Conservation (phyloP, 2,888 invertebrate genomes). For the Anthophora plumipes region DNA sequence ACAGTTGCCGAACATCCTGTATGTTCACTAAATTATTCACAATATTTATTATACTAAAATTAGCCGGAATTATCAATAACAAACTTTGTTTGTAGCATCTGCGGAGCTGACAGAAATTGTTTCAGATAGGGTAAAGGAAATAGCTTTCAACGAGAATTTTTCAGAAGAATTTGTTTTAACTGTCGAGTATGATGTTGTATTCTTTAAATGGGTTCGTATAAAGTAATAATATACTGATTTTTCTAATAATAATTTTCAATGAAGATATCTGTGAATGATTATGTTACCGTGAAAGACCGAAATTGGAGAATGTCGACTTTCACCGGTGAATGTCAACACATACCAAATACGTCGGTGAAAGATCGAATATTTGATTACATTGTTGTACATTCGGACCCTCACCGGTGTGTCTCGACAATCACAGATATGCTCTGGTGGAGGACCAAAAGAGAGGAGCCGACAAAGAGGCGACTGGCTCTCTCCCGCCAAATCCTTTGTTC, state of each 20-base stretch:
- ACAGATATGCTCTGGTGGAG: too few relatives aligned
- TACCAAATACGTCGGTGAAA: too few relatives aligned
- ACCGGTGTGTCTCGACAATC: too few relatives aligned
- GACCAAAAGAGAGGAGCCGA: too few relatives aligned
- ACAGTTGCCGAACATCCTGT: background rate
- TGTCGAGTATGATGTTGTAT: slow-evolving; percentile 81
- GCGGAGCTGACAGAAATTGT: slow-evolving; percentile 60
- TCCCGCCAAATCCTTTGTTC: too few relatives aligned
- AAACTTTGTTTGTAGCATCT: slow-evolving; percentile 51
- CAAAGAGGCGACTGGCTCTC: too few relatives aligned
- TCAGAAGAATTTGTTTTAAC: slow-evolving; percentile 84
- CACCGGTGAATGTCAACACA: too few relatives aligned
- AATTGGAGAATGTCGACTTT: too few relatives aligned
- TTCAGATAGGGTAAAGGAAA: slow-evolving; percentile 70
- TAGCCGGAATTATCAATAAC: too few relatives aligned
- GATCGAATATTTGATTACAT: too few relatives aligned
- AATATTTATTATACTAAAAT: slow-evolving; percentile 4
- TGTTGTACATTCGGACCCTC: too few relatives aligned
- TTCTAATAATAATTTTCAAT: background rate
- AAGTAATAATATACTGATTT: background rate
- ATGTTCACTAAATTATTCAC: background rate
- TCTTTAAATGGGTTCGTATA: slow-evolving; percentile 82
- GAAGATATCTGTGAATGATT: background rate
- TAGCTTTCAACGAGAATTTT: slow-evolving; percentile 83
- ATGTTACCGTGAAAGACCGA: too few relatives aligned